These are phyloP conservation scores for Gallinago nigripennis DNA, from an alignment of 2,797 vertebrate genomes.

Conservation along the genomic window DNA sequence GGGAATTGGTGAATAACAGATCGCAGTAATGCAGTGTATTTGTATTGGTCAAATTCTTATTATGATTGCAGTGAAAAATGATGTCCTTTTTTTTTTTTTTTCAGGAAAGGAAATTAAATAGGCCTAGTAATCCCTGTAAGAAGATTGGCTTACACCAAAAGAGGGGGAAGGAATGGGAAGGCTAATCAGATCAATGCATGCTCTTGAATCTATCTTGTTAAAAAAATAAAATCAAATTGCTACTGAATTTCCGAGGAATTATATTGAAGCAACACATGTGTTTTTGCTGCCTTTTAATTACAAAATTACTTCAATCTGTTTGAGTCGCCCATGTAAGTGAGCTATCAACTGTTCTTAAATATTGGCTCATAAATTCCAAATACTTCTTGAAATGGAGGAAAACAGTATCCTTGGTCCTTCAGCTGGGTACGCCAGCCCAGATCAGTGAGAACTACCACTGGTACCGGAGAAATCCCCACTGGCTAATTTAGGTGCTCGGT, in stretches of 20 bases:
- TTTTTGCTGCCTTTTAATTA: slow-evolving; percentile 47
- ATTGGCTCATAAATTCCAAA: not conserved
- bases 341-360: slow-evolving; percentile 20
- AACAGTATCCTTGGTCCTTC: not conserved
- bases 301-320: not conserved
- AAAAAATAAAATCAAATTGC: slow-evolving; percentile 38
- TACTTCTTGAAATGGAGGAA: not conserved
- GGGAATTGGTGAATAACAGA: not conserved
- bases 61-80: slow-evolving; percentile 22
- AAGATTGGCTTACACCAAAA: not conserved
- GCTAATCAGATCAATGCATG: slow-evolving; percentile 3
- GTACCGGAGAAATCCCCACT: not conserved
- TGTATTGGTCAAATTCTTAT: slow-evolving; percentile 11
- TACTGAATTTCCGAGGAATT: not conserved
- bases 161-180: not conserved
- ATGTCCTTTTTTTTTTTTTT: not conserved
- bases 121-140: not conserved
- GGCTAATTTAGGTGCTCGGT: not conserved
- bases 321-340: not conserved
- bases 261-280: not conserved
- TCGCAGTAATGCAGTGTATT: not conserved
- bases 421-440: not conserved
- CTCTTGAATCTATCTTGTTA: not conserved
- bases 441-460: not conserved
- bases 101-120: slow-evolving; percentile 27